Evolutionary conservation across 2,113 vertebrate genomes (phyloP).

Genomic region (Oriolus oriolus): DNA sequence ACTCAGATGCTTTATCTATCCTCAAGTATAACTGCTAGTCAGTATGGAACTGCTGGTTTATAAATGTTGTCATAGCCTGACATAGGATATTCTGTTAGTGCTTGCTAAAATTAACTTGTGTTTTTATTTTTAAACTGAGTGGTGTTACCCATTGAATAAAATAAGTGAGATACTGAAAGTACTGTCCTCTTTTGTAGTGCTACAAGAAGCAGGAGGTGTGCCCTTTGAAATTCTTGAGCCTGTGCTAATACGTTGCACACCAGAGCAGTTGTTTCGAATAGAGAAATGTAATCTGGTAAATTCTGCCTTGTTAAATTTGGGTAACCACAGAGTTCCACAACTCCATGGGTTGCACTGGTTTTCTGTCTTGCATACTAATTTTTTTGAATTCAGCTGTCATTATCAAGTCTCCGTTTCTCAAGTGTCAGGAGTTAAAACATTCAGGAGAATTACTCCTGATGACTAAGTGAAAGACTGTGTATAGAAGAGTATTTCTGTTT

Average conservation of each 20-base stretch:
- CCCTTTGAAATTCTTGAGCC: constrained; percentile 90
- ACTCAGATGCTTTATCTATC: background rate
- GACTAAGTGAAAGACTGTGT: background rate
- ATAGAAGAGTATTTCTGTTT: background rate
- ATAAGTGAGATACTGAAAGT: background rate
- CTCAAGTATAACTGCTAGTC: background rate
- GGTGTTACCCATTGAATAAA: background rate
- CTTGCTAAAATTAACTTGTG: background rate
- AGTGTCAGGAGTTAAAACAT: background rate
- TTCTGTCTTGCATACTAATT: background rate
- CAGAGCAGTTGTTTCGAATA: constrained; percentile 82
- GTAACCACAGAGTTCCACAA: background rate
- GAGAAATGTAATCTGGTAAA: constrained; percentile 88
- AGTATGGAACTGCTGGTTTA: background rate
- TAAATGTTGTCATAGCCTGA: background rate
- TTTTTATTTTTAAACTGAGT: background rate
- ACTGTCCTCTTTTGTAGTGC: constrained; percentile 67
- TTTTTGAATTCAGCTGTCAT: background rate
- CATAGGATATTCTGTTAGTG: background rate
- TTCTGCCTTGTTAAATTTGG: background rate
- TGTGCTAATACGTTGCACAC: constrained; percentile 83
- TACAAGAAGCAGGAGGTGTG: constrained; percentile 85
- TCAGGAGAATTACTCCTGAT: background rate
- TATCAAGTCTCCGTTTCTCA: background rate
- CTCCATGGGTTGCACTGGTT: background rate